Evolutionary conservation across 1,140 invertebrate species (phyloP).

Genomic region (Lasioglossum baleicum): DNA sequence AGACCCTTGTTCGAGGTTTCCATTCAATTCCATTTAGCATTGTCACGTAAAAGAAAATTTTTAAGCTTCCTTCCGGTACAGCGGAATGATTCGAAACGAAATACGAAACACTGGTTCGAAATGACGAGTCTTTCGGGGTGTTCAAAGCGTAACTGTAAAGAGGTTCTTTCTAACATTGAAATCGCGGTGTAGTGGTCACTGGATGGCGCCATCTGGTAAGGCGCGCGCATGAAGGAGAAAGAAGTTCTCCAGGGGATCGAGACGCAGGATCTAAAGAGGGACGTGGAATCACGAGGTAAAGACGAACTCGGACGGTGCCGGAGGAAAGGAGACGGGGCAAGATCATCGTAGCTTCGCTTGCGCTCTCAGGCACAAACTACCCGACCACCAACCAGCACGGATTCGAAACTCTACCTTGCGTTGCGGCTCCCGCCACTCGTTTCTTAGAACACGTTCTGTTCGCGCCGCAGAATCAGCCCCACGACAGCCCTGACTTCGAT

Average conservation of each 20-base stretch:
- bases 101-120: too few species aligned
- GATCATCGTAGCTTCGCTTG: slow-evolving; percentile 68
- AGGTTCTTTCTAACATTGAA: neutral
- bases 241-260: slow-evolving; percentile 30
- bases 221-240: slow-evolving; percentile 43
- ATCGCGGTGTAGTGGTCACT: slow-evolving; percentile 4
- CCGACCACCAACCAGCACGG: slow-evolving; percentile 75
- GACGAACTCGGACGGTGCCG: slow-evolving; percentile 51
- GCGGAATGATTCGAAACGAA: too few species aligned
- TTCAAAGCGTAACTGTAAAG: neutral
- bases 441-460: slow-evolving; percentile 1
- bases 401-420: slow-evolving; percentile 61
- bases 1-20: too few species aligned
- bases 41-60: too few species aligned
- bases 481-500: slow-evolving; percentile 1
- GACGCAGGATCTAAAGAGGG: slow-evolving; percentile 42
- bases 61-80: too few species aligned
- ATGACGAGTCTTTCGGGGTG: neutral
- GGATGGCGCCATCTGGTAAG: slow-evolving; percentile 42
- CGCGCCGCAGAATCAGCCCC: neutral
- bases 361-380: slow-evolving; percentile 76
- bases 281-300: slow-evolving; percentile 57
- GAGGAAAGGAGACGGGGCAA: slow-evolving; percentile 61
- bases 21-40: too few species aligned
- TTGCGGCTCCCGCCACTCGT: slow-evolving; percentile 6